phyloP scores from a whole-genome alignment of 2,888 invertebrate species.

The Rosalia funebris region DNA sequence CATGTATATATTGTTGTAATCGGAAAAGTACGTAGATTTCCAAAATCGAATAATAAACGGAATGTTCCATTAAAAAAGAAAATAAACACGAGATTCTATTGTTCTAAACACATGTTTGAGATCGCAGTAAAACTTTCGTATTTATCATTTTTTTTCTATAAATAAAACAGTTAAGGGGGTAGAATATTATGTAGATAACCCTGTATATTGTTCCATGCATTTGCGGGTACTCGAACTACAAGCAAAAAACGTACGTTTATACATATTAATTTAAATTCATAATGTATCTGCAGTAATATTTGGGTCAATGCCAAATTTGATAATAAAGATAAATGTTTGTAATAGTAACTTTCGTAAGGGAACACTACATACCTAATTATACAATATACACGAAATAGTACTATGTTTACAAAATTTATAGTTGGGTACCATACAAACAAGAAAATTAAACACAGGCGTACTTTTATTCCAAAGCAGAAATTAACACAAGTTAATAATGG shows the following conservation, averaged over 20 bases:
- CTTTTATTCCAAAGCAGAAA: no score
- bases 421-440: conserved; percentile 24
- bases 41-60: no score
- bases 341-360: conserved; percentile 40
- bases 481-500: no score
- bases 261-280: conserved; percentile 38
- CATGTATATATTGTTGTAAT: no score
- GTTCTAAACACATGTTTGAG: no score
- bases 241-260: not conserved
- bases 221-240: not conserved
- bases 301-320: conserved; percentile 48
- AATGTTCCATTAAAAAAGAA: no score
- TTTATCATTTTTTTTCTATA: no score
- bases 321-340: conserved; percentile 49
- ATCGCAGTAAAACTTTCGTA: no score
- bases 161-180: no score
- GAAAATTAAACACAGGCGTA: conserved; percentile 18
- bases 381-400: conserved; percentile 34
- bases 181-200: no score
- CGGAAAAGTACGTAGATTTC: no score
- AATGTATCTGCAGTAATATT: conserved; percentile 36
- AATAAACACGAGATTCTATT: no score
- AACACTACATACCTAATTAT: conserved; percentile 32
- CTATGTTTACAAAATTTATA: conserved; percentile 34
- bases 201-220: not conserved